These are phyloP conservation scores for Marcusenius ussheri DNA, from an alignment of 2,113 vertebrate species.

Conservation along the genomic window DNA sequence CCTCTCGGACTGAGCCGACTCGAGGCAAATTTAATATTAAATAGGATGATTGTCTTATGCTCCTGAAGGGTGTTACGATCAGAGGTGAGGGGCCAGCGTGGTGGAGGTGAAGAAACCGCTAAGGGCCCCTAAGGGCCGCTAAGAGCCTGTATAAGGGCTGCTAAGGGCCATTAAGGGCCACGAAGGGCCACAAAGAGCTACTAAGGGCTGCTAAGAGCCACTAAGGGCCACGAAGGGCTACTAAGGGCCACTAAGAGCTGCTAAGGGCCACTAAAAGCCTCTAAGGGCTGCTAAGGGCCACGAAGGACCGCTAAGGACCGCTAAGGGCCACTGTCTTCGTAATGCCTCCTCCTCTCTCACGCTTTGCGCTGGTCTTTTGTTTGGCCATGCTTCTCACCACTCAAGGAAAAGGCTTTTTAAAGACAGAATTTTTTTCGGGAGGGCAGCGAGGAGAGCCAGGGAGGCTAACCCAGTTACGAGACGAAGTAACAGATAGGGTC, in stretches of 20 bases:
- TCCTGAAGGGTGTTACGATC: not conserved
- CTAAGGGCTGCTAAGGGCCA: too few relatives aligned
- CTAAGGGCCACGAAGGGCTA: fast-evolving
- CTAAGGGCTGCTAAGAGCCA: too few relatives aligned
- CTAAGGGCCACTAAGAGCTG: too few relatives aligned
- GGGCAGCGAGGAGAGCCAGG: not conserved
- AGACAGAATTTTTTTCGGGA: not conserved
- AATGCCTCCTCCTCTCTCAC: not conserved
- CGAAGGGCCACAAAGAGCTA: too few relatives aligned
- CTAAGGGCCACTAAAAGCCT: too few relatives aligned
- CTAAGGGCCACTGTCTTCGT: not conserved
- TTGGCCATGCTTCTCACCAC: not conserved
- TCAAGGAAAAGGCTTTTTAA: not conserved
- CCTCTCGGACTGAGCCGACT: not conserved
- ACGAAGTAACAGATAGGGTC: not conserved
- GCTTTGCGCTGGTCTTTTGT: not conserved
- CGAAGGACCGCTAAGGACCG: too few relatives aligned
- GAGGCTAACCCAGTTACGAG: not conserved
- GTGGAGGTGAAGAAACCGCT: not conserved
- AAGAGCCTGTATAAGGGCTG: too few relatives aligned
- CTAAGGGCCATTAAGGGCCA: too few relatives aligned
- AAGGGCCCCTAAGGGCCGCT: too few relatives aligned
- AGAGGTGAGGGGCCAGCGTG: not conserved
- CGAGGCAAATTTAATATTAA: not conserved
- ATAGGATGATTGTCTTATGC: not conserved